These are phyloP conservation scores for Formicarius rufipectus DNA, from an alignment of 2,113 vertebrate species.

Conservation along the genomic window DNA sequence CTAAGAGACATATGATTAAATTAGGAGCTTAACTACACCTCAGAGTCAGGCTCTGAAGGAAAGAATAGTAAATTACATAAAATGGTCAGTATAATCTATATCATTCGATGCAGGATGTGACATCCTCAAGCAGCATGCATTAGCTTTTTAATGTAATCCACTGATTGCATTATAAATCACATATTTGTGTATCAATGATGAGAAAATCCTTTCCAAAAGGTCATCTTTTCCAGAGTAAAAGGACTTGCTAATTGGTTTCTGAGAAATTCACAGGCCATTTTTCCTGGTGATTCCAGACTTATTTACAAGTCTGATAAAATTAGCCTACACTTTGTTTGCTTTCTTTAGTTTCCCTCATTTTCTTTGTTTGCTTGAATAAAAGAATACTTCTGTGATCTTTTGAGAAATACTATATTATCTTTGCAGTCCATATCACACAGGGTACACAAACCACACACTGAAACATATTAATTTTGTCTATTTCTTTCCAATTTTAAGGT, in stretches of 20 bases:
- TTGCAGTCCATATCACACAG: background rate
- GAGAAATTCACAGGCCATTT: background rate
- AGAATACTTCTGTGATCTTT: background rate
- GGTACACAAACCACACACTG: background rate
- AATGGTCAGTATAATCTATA: constrained; percentile 41
- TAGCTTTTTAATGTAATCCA: constrained; percentile 42
- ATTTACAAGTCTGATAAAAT: background rate
- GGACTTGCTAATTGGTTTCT: background rate
- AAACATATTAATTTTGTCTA: background rate
- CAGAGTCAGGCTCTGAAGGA: background rate
- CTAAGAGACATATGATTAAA: constrained; percentile 43
- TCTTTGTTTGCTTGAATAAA: background rate
- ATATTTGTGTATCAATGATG: constrained; percentile 14
- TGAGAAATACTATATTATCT: background rate
- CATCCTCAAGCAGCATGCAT: constrained; percentile 9
- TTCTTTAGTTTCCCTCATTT: background rate
- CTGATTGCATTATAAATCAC: constrained; percentile 53
- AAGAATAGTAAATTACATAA: constrained; percentile 26
- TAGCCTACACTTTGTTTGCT: background rate
- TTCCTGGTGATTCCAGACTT: background rate
- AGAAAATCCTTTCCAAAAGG: constrained; percentile 22
- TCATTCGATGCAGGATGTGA: constrained; percentile 1
- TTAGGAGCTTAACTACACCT: constrained; percentile 47
- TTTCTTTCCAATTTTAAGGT: background rate
- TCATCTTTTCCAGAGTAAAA: background rate